A percentile compares a stretch with the other conserved stretches of the same genome.
Conservation (phyloP, 2,113 vertebrate species). For the Scomber japonicus region DNA sequence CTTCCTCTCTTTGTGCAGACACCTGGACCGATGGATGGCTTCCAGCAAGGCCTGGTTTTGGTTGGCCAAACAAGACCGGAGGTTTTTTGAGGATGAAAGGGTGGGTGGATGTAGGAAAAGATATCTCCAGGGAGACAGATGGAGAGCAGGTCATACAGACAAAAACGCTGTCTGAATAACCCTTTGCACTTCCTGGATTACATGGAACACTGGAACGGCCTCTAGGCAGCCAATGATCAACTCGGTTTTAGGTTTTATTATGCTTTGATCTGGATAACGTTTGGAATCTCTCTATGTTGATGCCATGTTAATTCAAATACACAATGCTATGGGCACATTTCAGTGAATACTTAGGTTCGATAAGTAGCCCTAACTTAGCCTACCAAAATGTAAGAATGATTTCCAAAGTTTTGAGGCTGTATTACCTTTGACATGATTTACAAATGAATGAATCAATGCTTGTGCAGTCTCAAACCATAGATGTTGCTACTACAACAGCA, state of each 20-base stretch:
- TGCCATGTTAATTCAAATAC: not conserved
- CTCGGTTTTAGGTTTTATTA: too few species aligned
- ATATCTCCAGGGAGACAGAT: not conserved
- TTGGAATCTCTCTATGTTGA: not conserved
- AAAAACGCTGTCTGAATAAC: too few species aligned
- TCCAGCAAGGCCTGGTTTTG: slow-evolving; percentile 24
- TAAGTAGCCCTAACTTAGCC: too few species aligned
- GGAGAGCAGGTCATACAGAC: not conserved
- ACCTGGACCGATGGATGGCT: not conserved
- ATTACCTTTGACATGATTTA: not conserved
- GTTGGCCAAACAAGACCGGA: slow-evolving; percentile 15
- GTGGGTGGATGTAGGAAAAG: slow-evolving; percentile 2
- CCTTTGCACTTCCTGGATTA: not conserved
- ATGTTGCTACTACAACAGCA: slow-evolving; percentile 11
- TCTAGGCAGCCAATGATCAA: not conserved
- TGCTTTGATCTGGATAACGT: not conserved
- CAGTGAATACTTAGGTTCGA: not conserved
- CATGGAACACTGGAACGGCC: not conserved
- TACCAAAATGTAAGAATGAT: not conserved
- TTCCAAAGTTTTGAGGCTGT: not conserved
- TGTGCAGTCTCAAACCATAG: not conserved
- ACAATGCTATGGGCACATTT: too few species aligned
- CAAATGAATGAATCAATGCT: not conserved
- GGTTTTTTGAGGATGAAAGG: slow-evolving; percentile 23
- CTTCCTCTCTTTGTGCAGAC: slow-evolving; percentile 2